Conservation (phyloP, 2,113 vertebrate genomes). For the Syngnathoides biaculeatus region DNA sequence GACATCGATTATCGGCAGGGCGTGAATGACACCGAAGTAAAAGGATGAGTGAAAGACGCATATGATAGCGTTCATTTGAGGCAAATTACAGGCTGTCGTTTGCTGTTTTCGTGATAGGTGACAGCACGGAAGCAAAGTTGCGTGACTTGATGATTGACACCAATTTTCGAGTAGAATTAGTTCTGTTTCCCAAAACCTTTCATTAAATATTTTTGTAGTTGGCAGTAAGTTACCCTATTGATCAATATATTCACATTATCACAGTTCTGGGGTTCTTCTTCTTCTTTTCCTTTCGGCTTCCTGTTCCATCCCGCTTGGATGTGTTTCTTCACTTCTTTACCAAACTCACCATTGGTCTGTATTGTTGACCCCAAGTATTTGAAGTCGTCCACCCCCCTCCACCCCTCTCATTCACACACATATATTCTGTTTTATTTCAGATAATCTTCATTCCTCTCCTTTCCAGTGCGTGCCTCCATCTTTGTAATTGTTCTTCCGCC, state of each 20-base stretch:
- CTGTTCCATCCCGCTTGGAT: too few relatives aligned
- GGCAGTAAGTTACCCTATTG: background rate
- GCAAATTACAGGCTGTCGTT: constrained; percentile 60
- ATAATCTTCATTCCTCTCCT: too few relatives aligned
- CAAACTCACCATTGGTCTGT: too few relatives aligned
- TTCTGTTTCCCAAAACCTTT: background rate
- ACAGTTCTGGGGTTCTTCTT: background rate
- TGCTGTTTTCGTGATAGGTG: constrained; percentile 31
- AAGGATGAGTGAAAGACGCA: constrained; percentile 49
- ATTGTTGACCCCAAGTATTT: too few relatives aligned
- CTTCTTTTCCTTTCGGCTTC: too few relatives aligned
- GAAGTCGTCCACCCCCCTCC: too few relatives aligned
- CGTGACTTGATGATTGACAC: constrained; percentile 55
- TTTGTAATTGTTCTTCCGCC: too few relatives aligned
- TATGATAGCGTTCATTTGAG: constrained; percentile 53
- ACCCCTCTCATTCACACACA: too few relatives aligned
- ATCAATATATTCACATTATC: background rate
- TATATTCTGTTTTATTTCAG: too few relatives aligned
- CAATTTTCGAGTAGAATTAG: constrained; percentile 46
- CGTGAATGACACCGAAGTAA: background rate
- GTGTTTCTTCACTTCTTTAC: too few relatives aligned
- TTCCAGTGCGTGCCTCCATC: too few relatives aligned
- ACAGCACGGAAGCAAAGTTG: constrained; percentile 44
- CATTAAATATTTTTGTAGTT: background rate
- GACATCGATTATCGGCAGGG: background rate